phyloP scores from a whole-genome alignment of 2,113 vertebrate genomes.

The Corythaeola cristata region DNA sequence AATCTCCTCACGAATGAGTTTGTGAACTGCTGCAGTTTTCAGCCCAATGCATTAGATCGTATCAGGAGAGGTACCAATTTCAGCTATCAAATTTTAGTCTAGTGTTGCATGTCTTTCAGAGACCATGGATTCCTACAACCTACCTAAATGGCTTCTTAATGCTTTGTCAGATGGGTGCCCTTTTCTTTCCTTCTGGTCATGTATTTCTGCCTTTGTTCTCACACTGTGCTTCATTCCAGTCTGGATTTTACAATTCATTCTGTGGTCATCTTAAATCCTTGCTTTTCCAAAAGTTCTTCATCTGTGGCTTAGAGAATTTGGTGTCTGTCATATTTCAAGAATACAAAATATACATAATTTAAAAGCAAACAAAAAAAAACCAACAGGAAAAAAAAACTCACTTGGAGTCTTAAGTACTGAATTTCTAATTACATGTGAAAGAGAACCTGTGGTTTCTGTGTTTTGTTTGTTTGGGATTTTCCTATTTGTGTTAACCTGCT shows the following conservation, averaged over 20 bases:
- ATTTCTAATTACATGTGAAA: not conserved
- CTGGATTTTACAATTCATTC: constrained; percentile 29
- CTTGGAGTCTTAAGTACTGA: not conserved
- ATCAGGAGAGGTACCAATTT: not conserved
- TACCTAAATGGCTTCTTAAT: constrained; percentile 7
- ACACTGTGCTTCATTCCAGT: not conserved
- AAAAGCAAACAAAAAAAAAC: not conserved
- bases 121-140: constrained; percentile 26
- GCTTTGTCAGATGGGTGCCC: not conserved
- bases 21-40: constrained; percentile 18
- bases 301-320: not conserved
- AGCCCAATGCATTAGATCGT: not conserved
- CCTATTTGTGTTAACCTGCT: not conserved
- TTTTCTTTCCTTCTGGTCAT: not conserved
- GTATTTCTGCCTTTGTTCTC: not conserved
- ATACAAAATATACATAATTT: not conserved
- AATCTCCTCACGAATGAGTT: constrained; percentile 21
- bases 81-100: not conserved
- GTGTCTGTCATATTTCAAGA: not conserved
- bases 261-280: not conserved
- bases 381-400: not conserved
- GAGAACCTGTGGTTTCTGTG: not conserved
- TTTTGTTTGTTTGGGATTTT: not conserved
- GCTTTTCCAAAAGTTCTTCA: not conserved
- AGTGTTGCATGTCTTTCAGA: not conserved